Percentiles rank a stretch among this genome's conserved stretches.
Evolutionary conservation across 2,888 invertebrate genomes (phyloP).

Genomic region (Pollenia labialis): DNA sequence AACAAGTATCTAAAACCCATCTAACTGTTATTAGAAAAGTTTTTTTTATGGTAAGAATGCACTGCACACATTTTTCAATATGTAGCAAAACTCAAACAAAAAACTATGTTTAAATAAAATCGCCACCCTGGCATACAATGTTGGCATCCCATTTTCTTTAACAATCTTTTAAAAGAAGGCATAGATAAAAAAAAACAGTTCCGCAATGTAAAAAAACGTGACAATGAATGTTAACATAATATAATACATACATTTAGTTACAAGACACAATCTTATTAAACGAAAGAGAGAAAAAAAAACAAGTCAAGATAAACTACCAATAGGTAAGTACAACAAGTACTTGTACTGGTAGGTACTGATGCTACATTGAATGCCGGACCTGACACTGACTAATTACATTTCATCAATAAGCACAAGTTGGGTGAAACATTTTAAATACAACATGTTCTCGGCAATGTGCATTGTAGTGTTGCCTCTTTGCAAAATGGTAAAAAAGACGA

Average conservation of each 20-base stretch:
- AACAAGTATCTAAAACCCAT: too few species aligned
- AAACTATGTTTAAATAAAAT: background rate
- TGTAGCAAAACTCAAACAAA: background rate
- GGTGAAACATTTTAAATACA: constrained; percentile 65
- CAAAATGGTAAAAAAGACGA: constrained; percentile 60
- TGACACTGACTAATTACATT: constrained; percentile 80
- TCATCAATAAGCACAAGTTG: constrained; percentile 75
- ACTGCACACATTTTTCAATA: background rate
- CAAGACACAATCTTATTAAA: constrained; percentile 48
- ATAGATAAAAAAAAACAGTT: constrained; percentile 56
- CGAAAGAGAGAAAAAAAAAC: background rate
- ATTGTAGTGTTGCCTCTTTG: constrained; percentile 51
- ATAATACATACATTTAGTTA: constrained; percentile 42
- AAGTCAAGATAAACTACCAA: constrained; percentile 35
- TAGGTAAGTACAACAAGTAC: constrained; percentile 57
- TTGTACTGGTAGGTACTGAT: constrained; percentile 10
- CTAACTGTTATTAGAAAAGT: too few species aligned
- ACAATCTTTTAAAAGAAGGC: constrained; percentile 12
- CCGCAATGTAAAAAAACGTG: constrained; percentile 64
- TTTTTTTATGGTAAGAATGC: background rate
- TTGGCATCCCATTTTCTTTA: constrained; percentile 1
- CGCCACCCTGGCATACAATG: constrained; percentile 6
- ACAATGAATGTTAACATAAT: constrained; percentile 67
- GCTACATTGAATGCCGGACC: constrained; percentile 65
- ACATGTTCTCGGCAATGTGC: constrained; percentile 17